phyloP scores from a whole-genome alignment of 2,888 invertebrate genomes.

The Branchipolynoe longqiensis region DNA sequence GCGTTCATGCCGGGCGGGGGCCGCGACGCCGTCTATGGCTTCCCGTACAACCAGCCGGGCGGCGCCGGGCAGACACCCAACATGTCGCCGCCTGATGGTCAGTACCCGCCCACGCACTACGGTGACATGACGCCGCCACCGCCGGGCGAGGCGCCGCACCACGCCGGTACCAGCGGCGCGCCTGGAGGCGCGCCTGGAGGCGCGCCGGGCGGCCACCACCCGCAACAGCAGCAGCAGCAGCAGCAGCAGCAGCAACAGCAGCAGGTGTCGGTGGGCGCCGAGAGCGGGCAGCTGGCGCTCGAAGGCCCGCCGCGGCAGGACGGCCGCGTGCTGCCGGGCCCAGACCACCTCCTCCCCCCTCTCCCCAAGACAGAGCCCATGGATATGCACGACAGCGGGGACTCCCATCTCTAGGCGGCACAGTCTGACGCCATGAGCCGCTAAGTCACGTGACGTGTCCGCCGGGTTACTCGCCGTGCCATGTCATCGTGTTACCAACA shows the following conservation, averaged over 20 bases:
- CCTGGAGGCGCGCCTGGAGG: conserved; percentile 15
- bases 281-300: conserved; percentile 42
- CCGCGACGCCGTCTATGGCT: conserved; percentile 59
- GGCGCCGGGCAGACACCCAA: neutral
- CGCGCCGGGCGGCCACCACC: conserved; percentile 36
- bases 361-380: conserved; percentile 55
- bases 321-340: conserved; percentile 32
- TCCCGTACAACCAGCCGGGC: conserved; percentile 20
- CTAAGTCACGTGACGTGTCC: too few species aligned
- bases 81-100: conserved; percentile 47
- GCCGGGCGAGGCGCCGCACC: conserved; percentile 8
- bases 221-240: too few species aligned
- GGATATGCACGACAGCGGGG: conserved; percentile 57
- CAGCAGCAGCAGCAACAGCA: too few species aligned
- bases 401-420: conserved; percentile 53
- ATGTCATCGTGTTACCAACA: too few species aligned
- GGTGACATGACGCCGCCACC: conserved; percentile 19
- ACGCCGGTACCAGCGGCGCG: conserved; percentile 17
- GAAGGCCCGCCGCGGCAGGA: conserved; percentile 47
- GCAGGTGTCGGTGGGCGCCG: conserved; percentile 46
- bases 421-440: conserved; percentile 50
- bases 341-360: conserved; percentile 41
- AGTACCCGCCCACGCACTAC: conserved; percentile 45
- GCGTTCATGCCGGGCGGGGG: conserved; percentile 60
- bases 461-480: too few species aligned